Evolutionary conservation across 2,797 vertebrate genomes (phyloP), one percentile per base, ranked within the genome.

Genomic region (Dendrocincla fuliginosa): DNA sequence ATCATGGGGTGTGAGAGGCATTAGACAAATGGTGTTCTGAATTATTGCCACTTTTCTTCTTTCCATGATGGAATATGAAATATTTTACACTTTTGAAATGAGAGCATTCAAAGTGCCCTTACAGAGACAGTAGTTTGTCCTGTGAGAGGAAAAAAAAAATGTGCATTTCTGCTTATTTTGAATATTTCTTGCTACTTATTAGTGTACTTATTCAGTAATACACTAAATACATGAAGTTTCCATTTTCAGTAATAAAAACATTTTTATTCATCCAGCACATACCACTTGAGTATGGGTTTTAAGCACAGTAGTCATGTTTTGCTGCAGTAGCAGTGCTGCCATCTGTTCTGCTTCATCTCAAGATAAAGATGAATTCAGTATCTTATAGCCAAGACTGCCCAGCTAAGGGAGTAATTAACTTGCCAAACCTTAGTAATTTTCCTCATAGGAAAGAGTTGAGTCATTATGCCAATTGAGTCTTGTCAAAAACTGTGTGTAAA

Each of bases 391-490:
- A 53, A 42, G 53, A 12, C 46, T 80, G 49, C 11, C 42, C 1
- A 1, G 49, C 4, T 4, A 63, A 80, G 49, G 61, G 23, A 86
- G 23, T 13, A 30, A 53, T 65, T 52, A 84, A 59, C 69, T 59
- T 88, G 83, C 90, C 85, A 90, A 76, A 75, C 10, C 39, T 86
- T 57, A 49, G 22, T 79, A 47, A 79, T 90, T 95, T 95, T 95
- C 59, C 74, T 69, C 37, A 50, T 65, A 59, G 77, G 80, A 94
- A 78, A 90, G 37, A 68, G n/a, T 76, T 82, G 90, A 88, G 49
- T 89, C 44, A 41, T 64, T 6, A 4, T 24, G 19, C 46, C 91
- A 91, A 64, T 25, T 44, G n/a, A 67, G 15, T 81, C 49, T 78
- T 82, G 59, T 73, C 55, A 90, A 76, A 87, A 79, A 7, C 39